Evolutionary conservation across 2,797 vertebrate genomes (phyloP).

Genomic region (Carapus acus): DNA sequence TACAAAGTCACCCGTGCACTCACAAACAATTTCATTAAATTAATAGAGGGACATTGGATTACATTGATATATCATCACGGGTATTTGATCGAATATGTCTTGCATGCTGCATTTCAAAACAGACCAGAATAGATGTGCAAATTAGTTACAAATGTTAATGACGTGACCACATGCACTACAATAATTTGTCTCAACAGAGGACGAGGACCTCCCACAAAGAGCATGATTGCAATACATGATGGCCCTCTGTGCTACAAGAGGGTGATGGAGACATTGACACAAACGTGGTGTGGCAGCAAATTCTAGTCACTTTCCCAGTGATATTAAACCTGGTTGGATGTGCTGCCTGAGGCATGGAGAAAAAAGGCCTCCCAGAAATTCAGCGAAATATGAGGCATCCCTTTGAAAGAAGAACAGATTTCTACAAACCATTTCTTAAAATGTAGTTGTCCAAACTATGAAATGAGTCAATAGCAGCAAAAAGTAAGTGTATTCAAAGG

Average conservation of each 20-base stretch:
- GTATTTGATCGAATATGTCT: too few relatives aligned
- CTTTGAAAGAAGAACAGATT: slow-evolving; percentile 2
- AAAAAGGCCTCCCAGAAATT: slow-evolving; percentile 7
- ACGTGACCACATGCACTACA: slow-evolving; percentile 10
- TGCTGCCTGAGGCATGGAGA: not conserved
- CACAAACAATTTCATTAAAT: too few relatives aligned
- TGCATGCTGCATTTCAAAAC: too few relatives aligned
- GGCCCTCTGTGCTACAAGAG: slow-evolving; percentile 23
- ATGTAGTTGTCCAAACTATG: too few relatives aligned
- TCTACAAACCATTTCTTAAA: not conserved
- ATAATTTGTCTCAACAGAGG: slow-evolving; percentile 30
- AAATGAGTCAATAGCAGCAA: too few relatives aligned
- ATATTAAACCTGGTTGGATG: slow-evolving; percentile 7
- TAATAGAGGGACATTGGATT: too few relatives aligned
- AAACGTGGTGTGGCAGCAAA: not conserved
- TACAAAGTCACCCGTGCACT: too few relatives aligned
- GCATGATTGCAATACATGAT: slow-evolving; percentile 42
- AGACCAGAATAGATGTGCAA: too few relatives aligned
- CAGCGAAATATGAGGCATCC: slow-evolving; percentile 9
- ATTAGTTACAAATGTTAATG: slow-evolving; percentile 7
- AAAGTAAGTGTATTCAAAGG: too few relatives aligned
- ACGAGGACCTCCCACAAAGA: slow-evolving; percentile 32
- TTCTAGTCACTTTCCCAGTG: slow-evolving; percentile 22
- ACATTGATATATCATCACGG: too few relatives aligned
- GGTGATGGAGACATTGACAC: slow-evolving; percentile 10